These are phyloP conservation scores for Cataglyphis livida DNA, from an alignment of 2,888 invertebrate species.

Conservation along the genomic window DNA sequence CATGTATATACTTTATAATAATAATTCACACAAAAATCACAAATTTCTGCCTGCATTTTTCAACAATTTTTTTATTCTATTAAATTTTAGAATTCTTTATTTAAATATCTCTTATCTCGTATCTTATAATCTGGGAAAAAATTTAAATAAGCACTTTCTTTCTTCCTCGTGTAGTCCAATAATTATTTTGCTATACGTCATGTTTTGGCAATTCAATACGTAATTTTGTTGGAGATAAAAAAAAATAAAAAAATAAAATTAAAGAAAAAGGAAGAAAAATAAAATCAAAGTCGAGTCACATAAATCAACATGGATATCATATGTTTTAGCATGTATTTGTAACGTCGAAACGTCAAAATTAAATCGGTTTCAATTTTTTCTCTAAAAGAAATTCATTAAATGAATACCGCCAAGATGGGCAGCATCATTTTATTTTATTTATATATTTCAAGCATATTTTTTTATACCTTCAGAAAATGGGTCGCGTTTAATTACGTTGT, in stretches of 20 bases:
- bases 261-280: too few relatives aligned
- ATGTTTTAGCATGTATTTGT: background rate
- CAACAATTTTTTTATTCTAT: background rate
- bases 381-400: slow-evolving; percentile 31
- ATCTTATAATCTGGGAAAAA: background rate
- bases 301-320: background rate
- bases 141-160: background rate
- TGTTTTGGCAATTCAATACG: background rate
- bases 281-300: too few relatives aligned
- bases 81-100: background rate
- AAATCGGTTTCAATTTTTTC: slow-evolving; percentile 35
- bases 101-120: background rate
- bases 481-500: slow-evolving; percentile 40
- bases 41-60: background rate
- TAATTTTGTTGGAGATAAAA: background rate
- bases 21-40: background rate
- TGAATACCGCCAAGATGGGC: slow-evolving; percentile 15
- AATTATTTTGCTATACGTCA: background rate
- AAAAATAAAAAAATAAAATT: too few relatives aligned
- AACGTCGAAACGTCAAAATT: slow-evolving; percentile 6
- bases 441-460: slow-evolving; percentile 22
- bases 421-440: slow-evolving; percentile 22
- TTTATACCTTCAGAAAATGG: slow-evolving; percentile 19
- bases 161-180: background rate
- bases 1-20: background rate